Evolutionary conservation across 2,888 invertebrate species (phyloP).

Genomic region (Lithodes maja): DNA sequence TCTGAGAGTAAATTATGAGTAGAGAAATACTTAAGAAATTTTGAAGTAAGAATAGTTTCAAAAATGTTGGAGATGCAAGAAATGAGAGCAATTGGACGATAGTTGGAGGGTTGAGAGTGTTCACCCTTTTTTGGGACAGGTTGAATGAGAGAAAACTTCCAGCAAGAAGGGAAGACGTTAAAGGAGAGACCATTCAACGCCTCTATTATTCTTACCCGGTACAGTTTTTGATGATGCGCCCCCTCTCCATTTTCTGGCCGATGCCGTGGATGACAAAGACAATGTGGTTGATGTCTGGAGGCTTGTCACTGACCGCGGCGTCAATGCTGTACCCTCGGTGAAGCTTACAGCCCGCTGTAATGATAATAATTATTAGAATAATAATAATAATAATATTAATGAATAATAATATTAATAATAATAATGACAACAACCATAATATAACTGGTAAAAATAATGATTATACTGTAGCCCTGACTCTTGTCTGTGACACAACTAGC

Average conservation of each 20-base stretch:
- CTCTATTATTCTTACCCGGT: conserved; percentile 72
- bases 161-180: too few species aligned
- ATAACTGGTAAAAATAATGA: too few species aligned
- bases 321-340: conserved; percentile 79
- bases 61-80: too few species aligned
- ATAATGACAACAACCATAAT: not conserved
- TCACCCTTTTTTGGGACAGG: too few species aligned
- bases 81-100: too few species aligned
- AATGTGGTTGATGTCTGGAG: conserved; percentile 81
- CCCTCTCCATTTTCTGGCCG: conserved; percentile 82
- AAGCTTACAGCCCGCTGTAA: conserved; percentile 78
- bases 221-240: conserved; percentile 80
- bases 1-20: too few species aligned
- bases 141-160: too few species aligned
- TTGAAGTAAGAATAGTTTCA: too few species aligned
- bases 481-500: too few species aligned
- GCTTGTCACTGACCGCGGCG: conserved; percentile 79
- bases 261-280: conserved; percentile 85
- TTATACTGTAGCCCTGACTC: too few species aligned
- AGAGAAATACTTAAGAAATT: too few species aligned
- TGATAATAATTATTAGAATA: not conserved
- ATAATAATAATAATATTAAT: not conserved
- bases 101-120: too few species aligned
- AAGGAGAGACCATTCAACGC: not conserved
- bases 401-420: not conserved